Evolutionary conservation across 2,888 invertebrate species (phyloP), one percentile per base, ranked within the genome.

Genomic region (Ceramica pisi): DNA sequence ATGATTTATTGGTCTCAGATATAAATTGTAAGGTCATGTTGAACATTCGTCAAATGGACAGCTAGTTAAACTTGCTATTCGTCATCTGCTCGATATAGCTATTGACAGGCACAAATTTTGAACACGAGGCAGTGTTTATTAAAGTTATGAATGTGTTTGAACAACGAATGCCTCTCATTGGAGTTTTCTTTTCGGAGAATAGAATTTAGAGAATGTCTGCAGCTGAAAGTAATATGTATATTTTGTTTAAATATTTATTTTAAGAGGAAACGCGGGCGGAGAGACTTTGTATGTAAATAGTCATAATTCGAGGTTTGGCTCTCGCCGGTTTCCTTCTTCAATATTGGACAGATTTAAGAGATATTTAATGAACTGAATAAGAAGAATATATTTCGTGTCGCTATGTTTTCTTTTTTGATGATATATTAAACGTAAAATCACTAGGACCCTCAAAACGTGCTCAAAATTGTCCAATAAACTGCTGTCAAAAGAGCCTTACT

Each of bases 11-110:
- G 85, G 87, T 88, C 83, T 78, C 86, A 89, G 88, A 93, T 92
- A 92, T 92, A 91, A 91, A 93, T 92, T 92, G 92, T 93, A 91
- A 92, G 94, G 94, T 94, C 92, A 94, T 93, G 93, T 92, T 89
- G 88, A 89, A 89, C 91, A 93, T 94, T 92, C 92, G 91, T 94
- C 94, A 92, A 91, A 86, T 87, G 83, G 92, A 91, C 92, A 91
- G 92, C 90, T 88, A 90, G 91, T 92, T 91, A 92, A 92, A 92
- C 90, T 92, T 87, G 89, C 92, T 88, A 91, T 93, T 91, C 90
- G 92, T 94, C 94, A 92, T 90, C 80, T 84, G 84, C 85, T 88
- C 86, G 78, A 88, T 87, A 88, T 88, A 85, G 80, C 84, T 90
- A 92, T 92, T 90, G 92, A 93, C 91, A 91, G 90, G 75, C 84